A percentile compares a stretch with the other conserved stretches of the same genome.
Evolutionary conservation across 2,888 invertebrate species (phyloP).

Genomic region (Cyclophora punctaria): DNA sequence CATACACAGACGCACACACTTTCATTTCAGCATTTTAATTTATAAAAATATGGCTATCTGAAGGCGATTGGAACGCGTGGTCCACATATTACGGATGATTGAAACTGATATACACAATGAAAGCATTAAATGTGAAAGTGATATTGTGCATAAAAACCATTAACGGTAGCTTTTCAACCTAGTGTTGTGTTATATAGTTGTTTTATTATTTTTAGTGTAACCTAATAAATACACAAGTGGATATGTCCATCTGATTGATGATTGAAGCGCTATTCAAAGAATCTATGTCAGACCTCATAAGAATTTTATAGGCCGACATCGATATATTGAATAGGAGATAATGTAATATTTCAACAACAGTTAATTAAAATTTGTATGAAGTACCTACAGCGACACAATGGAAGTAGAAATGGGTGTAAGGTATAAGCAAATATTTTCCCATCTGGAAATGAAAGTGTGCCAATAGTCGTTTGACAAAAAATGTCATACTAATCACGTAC

Average conservation of each 20-base stretch:
- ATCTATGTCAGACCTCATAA: slow-evolving; percentile 31
- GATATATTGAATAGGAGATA: slow-evolving; percentile 24
- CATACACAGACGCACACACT: slow-evolving; percentile 11
- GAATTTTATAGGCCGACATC: slow-evolving; percentile 25
- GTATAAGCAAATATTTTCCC: slow-evolving; percentile 29
- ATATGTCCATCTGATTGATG: slow-evolving; percentile 30
- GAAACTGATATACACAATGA: slow-evolving; percentile 17
- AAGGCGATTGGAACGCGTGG: too few relatives aligned
- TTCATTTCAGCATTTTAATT: slow-evolving; percentile 16
- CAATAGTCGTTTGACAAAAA: slow-evolving; percentile 50
- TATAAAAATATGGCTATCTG: slow-evolving; percentile 12
- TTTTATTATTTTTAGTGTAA: slow-evolving; percentile 22
- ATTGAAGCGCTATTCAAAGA: slow-evolving; percentile 27
- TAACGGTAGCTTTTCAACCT: slow-evolving; percentile 21
- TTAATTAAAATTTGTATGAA: slow-evolving; percentile 45
- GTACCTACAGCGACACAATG: slow-evolving; percentile 33
- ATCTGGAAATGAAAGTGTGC: slow-evolving; percentile 58
- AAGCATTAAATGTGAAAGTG: slow-evolving; percentile 22
- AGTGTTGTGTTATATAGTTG: slow-evolving; percentile 17
- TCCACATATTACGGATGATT: slow-evolving; percentile 1
- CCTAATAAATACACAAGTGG: slow-evolving; percentile 22
- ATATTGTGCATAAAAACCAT: slow-evolving; percentile 21
- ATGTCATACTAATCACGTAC: slow-evolving; percentile 63
- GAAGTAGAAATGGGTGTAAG: slow-evolving; percentile 16
- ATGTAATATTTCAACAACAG: slow-evolving; percentile 31